Evolutionary conservation across 2,888 invertebrate species (phyloP), one percentile per base, ranked within the genome.

Genomic region (Xestobium rufovillosum): DNA sequence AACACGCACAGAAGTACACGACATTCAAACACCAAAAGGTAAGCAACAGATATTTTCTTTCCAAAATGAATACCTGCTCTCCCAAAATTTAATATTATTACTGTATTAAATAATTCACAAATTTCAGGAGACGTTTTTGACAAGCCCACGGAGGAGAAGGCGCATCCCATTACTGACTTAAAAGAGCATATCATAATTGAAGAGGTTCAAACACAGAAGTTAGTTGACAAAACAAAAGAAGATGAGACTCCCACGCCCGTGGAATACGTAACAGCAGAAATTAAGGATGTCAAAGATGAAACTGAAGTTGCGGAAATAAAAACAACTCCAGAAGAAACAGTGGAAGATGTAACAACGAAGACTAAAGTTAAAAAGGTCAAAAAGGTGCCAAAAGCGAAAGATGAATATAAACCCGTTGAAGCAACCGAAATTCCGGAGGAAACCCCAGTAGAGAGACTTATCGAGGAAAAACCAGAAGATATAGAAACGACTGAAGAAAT

Each of bases 341-440:
- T 41, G 10, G 47, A 56, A 38, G 51, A 60, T 30, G 52, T 44
- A 3, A 42, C 66, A 2, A 61, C 65, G 49, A 61, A 69, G 56
- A 57, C 34, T 15, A 47, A 49, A 38, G 34, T 45, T 10, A 37
- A 42, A 19, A 35, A 44, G 19, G 48, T 44, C 3, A 38, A 38
- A 31, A 50, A 39, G 38, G 44, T 41, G 28, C 45, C 51, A 36
- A 49, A 50, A 49, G 43, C 26, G 17, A 32, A 41, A 37, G 37
- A 39, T 41, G 42, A 28, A 11, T 4, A 11, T 38, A 8, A 14
- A 15, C 10, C 13, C 16, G 26, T 31, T 6, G 12, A 26, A 34
- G 15, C 19, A 41, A 12, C 33, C 34, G 38, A 42, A 38, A 32
- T 26, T 11, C 31, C 42, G 15, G 29, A 38, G 30, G 29, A 43